These are phyloP conservation scores for Actinostola sp. DNA, from an alignment of 92 coral and sea anemone species.

Conservation along the genomic window DNA sequence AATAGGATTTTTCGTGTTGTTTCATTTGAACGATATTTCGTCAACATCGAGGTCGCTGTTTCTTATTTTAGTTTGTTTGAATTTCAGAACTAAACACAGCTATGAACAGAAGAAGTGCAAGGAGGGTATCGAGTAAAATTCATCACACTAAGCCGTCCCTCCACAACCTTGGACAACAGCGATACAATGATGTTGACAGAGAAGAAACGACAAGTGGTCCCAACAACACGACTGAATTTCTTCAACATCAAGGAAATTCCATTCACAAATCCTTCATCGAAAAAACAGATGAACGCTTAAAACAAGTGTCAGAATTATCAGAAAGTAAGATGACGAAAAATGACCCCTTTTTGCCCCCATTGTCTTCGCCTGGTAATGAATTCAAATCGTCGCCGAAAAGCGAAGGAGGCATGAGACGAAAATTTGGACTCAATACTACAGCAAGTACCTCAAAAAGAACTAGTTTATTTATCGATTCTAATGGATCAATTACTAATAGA, in stretches of 20 bases:
- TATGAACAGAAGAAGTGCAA: constrained; percentile 26
- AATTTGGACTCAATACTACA: constrained; percentile 2
- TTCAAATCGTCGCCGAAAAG: constrained; percentile 39
- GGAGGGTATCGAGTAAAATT: constrained; percentile 20
- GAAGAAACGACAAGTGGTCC: background rate
- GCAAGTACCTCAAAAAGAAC: constrained; percentile 15
- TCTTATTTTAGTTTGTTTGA: background rate
- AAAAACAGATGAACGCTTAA: background rate
- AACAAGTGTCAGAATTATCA: background rate
- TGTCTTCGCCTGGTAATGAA: constrained; percentile 42
- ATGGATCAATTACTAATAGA: constrained; percentile 26
- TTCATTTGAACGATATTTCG: background rate
- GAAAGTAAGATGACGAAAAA: background rate
- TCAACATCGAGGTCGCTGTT: background rate
- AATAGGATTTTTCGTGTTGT: constrained; percentile 17
- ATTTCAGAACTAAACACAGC: constrained; percentile 10
- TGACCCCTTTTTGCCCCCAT: constrained; percentile 38
- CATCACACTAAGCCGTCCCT: background rate
- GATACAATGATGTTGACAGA: constrained; percentile 3
- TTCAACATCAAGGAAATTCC: constrained; percentile 5
- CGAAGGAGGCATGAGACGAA: constrained; percentile 31
- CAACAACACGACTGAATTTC: background rate
- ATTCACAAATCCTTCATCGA: background rate
- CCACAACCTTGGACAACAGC: constrained; percentile 2
- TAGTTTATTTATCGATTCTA: constrained; percentile 12